These are phyloP conservation scores for Luffia ferchaultella DNA, from an alignment of 2,888 invertebrate genomes.

Conservation along the genomic window DNA sequence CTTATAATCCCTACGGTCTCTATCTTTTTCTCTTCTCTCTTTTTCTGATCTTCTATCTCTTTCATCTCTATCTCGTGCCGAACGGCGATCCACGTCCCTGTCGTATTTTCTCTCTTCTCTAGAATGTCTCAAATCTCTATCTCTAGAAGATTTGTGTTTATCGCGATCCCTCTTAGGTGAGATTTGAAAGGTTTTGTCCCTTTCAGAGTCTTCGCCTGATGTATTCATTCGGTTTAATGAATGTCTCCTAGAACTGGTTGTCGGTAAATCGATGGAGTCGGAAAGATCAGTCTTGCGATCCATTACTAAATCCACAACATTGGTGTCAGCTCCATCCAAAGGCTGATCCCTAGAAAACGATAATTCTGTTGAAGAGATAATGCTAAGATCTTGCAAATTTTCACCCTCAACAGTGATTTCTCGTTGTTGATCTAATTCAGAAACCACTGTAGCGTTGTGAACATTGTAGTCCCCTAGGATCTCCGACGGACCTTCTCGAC, in stretches of 20 bases:
- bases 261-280: slow-evolving; percentile 35
- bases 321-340: slow-evolving; percentile 52
- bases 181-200: slow-evolving; percentile 40
- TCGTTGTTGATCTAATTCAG: slow-evolving; percentile 45
- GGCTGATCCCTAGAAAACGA: slow-evolving; percentile 53
- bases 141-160: slow-evolving; percentile 34
- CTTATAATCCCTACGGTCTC: slow-evolving; percentile 23
- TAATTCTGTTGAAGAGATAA: slow-evolving; percentile 37
- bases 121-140: slow-evolving; percentile 22
- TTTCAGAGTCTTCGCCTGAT: slow-evolving; percentile 53
- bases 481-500: slow-evolving; percentile 26
- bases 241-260: slow-evolving; percentile 32
- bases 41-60: neutral
- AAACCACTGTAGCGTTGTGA: slow-evolving; percentile 15
- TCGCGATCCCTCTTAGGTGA: slow-evolving; percentile 43
- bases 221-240: slow-evolving; percentile 38
- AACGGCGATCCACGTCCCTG: slow-evolving; percentile 16
- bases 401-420: slow-evolving; percentile 69
- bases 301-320: slow-evolving; percentile 26
- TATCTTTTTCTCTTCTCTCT: slow-evolving; percentile 18
- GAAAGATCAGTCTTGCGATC: slow-evolving; percentile 34
- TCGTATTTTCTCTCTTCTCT: slow-evolving; percentile 32
- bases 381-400: slow-evolving; percentile 56
- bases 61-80: slow-evolving; percentile 3
- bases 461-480: slow-evolving; percentile 27